Conservation (phyloP, 2,888 invertebrate species). For the Osmoderma eremita region DNA sequence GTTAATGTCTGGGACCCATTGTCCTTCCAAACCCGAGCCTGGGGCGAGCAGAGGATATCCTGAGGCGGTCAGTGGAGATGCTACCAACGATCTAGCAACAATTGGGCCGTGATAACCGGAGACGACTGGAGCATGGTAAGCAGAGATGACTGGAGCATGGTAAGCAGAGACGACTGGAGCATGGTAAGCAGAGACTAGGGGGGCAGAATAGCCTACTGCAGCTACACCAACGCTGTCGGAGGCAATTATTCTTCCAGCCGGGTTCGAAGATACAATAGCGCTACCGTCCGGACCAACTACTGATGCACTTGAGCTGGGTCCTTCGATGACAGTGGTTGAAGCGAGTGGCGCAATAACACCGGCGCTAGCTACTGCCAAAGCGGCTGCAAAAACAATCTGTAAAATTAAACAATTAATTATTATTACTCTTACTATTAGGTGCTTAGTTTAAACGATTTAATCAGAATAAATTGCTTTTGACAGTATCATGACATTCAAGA, state of each 20-base stretch:
- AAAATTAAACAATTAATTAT: not conserved
- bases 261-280: slow-evolving; percentile 43
- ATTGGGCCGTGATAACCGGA: slow-evolving; percentile 40
- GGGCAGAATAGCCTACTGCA: slow-evolving; percentile 38
- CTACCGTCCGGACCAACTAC: slow-evolving; percentile 47
- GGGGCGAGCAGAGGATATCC: slow-evolving; percentile 49
- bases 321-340: slow-evolving; percentile 42
- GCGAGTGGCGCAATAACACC: slow-evolving; percentile 41
- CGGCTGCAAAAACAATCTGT: slow-evolving; percentile 39
- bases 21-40: slow-evolving; percentile 52
- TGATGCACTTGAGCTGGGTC: slow-evolving; percentile 45
- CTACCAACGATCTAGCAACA: slow-evolving; percentile 40
- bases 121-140: slow-evolving; percentile 36
- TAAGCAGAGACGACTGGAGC: slow-evolving; percentile 38
- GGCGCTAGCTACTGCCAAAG: slow-evolving; percentile 45
- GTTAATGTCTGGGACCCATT: slow-evolving; percentile 51
- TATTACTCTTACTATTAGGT: not conserved
- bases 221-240: slow-evolving; percentile 34
- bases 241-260: slow-evolving; percentile 44
- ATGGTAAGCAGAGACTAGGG: slow-evolving; percentile 39
- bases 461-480: too few species aligned
- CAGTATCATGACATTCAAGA: too few species aligned
- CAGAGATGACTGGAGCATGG: slow-evolving; percentile 31
- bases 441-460: too few species aligned
- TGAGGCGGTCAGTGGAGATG: slow-evolving; percentile 44